Conservation (phyloP, 1,140 invertebrate genomes). For the Ceratosolen solmsi region DNA sequence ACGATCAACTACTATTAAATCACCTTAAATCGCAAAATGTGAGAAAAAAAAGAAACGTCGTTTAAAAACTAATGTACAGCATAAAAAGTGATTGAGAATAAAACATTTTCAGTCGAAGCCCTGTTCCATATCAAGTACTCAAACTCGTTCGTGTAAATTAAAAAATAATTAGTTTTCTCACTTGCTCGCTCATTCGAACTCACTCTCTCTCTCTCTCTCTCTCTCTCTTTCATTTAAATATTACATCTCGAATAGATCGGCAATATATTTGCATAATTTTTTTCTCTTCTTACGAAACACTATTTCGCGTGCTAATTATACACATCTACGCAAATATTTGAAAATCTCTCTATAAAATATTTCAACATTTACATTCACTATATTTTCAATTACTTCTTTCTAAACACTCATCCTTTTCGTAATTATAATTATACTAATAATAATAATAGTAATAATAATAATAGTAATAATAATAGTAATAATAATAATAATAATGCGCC, state of each 20-base stretch:
- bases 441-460: conserved; percentile 8
- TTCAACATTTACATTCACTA: conserved; percentile 46
- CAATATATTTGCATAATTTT: conserved; percentile 41
- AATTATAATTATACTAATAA: conserved; percentile 2
- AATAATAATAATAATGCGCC: conserved; percentile 26
- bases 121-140: conserved; percentile 42
- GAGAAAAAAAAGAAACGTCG: conserved; percentile 5
- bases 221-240: conserved; percentile 19
- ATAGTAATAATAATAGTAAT: neutral
- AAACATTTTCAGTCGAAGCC: conserved; percentile 50
- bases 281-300: conserved; percentile 32
- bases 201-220: neutral
- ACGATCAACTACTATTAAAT: conserved; percentile 47
- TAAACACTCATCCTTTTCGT: conserved; percentile 23
- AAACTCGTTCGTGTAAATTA: conserved; percentile 47
- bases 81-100: conserved; percentile 46
- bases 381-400: neutral
- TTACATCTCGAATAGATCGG: conserved; percentile 39
- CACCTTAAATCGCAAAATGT: conserved; percentile 35
- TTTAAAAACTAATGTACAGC: conserved; percentile 48
- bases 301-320: conserved; percentile 33
- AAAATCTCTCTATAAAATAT: conserved; percentile 45
- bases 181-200: neutral
- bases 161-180: conserved; percentile 44
- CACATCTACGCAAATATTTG: conserved; percentile 35